Conservation (phyloP, 1,140 invertebrate genomes). For the Andricus grossulariae region DNA sequence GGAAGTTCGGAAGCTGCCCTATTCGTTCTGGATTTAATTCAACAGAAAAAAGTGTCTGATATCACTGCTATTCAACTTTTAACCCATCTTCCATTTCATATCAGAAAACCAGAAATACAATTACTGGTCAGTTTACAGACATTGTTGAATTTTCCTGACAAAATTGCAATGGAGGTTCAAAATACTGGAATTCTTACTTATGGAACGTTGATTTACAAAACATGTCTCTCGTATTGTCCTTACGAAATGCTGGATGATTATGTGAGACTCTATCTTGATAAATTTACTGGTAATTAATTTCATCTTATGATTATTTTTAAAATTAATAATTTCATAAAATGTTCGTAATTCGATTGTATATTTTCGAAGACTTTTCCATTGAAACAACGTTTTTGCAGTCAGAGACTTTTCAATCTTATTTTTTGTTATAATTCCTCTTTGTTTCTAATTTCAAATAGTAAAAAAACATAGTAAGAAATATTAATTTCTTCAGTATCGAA, state of each 20-base stretch:
- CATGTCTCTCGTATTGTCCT: slow-evolving; percentile 76
- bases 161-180: slow-evolving; percentile 75
- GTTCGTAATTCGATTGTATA: not conserved
- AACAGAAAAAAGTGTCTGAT: slow-evolving; percentile 78
- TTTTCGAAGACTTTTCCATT: not conserved
- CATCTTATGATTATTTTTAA: not conserved
- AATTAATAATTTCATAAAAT: slow-evolving; percentile 7
- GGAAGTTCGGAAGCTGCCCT: slow-evolving; percentile 80
- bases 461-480: no score
- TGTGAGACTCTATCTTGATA: slow-evolving; percentile 81
- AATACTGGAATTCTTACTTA: slow-evolving; percentile 83
- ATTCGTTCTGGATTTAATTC: slow-evolving; percentile 80
- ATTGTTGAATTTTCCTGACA: slow-evolving; percentile 73
- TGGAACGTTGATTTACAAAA: slow-evolving; percentile 82
- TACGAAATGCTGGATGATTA: slow-evolving; percentile 83
- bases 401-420: no score
- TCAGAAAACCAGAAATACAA: slow-evolving; percentile 76
- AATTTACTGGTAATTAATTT: slow-evolving; percentile 75
- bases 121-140: slow-evolving; percentile 75
- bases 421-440: no score
- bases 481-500: no score
- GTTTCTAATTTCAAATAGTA: no score
- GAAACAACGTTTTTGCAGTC: no score
- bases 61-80: slow-evolving; percentile 78
- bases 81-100: slow-evolving; percentile 79